These are phyloP conservation scores for Drosophila yooni DNA, from an alignment of 2,888 invertebrate genomes.

Conservation along the genomic window DNA sequence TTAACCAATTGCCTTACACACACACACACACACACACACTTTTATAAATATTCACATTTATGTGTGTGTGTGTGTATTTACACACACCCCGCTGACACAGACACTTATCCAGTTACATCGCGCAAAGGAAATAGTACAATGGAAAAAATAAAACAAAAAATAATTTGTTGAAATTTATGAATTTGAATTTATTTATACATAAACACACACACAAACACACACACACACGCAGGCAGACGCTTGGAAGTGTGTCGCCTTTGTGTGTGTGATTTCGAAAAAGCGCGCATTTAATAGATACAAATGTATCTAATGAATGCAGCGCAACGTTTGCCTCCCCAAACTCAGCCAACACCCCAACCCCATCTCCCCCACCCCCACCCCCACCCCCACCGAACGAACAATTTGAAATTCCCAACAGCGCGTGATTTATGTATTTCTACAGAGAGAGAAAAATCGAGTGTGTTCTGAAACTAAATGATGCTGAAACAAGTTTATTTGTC, in stretches of 20 bases:
- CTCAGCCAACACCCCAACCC: not conserved
- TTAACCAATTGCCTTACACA: constrained; percentile 44
- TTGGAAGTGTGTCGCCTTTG: constrained; percentile 13
- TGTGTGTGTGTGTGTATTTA: constrained; percentile 1
- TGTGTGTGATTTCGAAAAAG: constrained; percentile 49
- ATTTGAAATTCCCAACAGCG: constrained; percentile 8
- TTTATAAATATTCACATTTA: not conserved
- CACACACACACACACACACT: not conserved
- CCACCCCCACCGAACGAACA: not conserved
- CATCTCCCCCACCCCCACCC: not conserved
- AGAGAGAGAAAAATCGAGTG: not conserved
- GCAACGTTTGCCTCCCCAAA: constrained; percentile 28
- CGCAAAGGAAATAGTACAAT: constrained; percentile 48
- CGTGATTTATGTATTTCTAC: constrained; percentile 36
- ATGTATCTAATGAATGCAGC: constrained; percentile 68
- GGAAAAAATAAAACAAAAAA: constrained; percentile 31
- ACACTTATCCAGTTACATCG: constrained; percentile 64
- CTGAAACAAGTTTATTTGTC: not conserved
- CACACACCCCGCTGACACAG: constrained; percentile 33
- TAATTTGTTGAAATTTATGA: constrained; percentile 65
- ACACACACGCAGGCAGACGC: not conserved
- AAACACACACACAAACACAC: constrained; percentile 14
- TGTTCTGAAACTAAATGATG: not conserved
- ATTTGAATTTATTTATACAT: constrained; percentile 62
- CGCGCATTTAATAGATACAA: constrained; percentile 63